Evolutionary conservation across 2,888 invertebrate species (phyloP).

Genomic region (Aphidius colemani): DNA sequence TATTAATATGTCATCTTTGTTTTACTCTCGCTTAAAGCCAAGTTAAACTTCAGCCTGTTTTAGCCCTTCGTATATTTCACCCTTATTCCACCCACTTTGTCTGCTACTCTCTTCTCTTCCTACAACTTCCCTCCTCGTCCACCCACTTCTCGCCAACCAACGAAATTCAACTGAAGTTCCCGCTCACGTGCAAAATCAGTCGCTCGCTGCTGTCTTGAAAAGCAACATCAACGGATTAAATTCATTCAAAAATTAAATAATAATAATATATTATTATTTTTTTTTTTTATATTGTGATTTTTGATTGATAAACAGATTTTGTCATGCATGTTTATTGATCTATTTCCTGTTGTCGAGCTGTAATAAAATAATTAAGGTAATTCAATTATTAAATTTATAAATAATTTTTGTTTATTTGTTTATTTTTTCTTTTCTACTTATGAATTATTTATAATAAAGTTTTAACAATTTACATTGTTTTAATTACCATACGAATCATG

Average conservation of each 20-base stretch:
- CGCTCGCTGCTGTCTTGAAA: conserved; percentile 11
- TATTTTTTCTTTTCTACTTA: too few species aligned
- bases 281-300: background rate
- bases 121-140: background rate
- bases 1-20: conserved; percentile 14
- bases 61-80: conserved; percentile 8
- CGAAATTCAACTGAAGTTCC: conserved; percentile 32
- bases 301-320: conserved; percentile 6
- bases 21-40: conserved; percentile 13
- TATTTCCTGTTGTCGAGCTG: conserved; percentile 5
- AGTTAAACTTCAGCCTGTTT: conserved; percentile 10
- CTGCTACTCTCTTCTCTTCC: conserved; percentile 8
- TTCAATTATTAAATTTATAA: too few species aligned
- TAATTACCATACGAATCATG: too few species aligned
- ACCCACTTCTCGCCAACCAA: conserved; percentile 24
- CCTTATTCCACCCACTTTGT: conserved; percentile 17
- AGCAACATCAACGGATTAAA: conserved; percentile 7
- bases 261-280: too few species aligned
- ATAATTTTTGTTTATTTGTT: too few species aligned
- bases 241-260: too few species aligned
- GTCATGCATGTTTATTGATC: background rate
- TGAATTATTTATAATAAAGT: too few species aligned
- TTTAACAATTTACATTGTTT: too few species aligned
- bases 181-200: conserved; percentile 33
- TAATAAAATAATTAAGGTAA: background rate